Evolutionary conservation across 2,113 vertebrate species (phyloP).

Genomic region (Tragulus kanchil): DNA sequence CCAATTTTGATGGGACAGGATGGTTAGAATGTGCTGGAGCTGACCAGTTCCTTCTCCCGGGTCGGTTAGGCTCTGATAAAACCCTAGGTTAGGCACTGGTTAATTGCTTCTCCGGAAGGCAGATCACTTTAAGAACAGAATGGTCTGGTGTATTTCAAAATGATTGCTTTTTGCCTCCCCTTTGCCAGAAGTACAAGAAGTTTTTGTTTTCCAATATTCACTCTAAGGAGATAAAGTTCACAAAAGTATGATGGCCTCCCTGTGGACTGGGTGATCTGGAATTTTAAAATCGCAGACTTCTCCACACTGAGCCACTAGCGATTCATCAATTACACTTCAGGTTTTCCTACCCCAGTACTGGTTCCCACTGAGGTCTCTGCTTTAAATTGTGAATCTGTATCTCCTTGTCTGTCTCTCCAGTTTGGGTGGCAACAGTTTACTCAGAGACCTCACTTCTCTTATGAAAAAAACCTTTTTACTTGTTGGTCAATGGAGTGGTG

Average conservation of each 20-base stretch:
- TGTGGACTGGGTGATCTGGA: neutral
- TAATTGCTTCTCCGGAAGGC: slow-evolving; percentile 14
- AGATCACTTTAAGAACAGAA: slow-evolving; percentile 32
- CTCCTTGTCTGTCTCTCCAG: neutral
- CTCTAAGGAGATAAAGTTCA: slow-evolving; percentile 46
- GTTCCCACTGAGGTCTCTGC: neutral
- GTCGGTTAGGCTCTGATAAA: neutral
- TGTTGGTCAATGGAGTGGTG: neutral
- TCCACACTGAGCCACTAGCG: neutral
- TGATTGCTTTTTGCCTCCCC: neutral
- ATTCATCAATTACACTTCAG: neutral
- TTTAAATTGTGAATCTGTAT: neutral
- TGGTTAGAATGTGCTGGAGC: neutral
- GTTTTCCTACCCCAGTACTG: neutral
- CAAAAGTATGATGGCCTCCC: neutral
- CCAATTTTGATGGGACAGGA: neutral
- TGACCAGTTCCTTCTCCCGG: neutral
- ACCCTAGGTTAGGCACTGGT: neutral
- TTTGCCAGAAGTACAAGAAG: neutral
- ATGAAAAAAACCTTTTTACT: slow-evolving; percentile 15
- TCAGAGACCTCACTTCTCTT: neutral
- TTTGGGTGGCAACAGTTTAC: neutral
- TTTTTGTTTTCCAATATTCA: neutral
- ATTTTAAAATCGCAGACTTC: neutral
- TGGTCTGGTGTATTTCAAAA: slow-evolving; percentile 23